Evolutionary conservation across 2,888 invertebrate species (phyloP), one percentile per base, ranked within the genome.

Genomic region (Girardia tigrina): DNA sequence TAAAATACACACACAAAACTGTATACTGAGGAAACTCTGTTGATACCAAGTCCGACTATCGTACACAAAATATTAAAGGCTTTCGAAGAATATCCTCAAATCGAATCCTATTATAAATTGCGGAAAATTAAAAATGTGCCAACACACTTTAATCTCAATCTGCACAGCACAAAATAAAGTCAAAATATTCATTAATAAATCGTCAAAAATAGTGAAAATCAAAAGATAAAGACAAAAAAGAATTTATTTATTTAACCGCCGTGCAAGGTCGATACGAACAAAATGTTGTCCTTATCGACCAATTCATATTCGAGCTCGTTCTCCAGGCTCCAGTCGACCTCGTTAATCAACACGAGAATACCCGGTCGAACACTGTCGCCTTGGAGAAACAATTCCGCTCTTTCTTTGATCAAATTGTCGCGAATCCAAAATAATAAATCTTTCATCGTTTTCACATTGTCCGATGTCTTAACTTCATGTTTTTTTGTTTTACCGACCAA

Each of bases 271-370:
- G 86, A 86, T 77, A 86, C 86, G 78, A 86, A 86, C 0, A 84
- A 80, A 71, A 86, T 82, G 70, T 79, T 81, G 80, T 86, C 86
- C 36, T 81, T 81, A 26, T 82, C 79, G 78, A 83, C 80, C 23
- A 86, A 78, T 75, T 81, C 79, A 80, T 86, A 86, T 26, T 85
- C 83, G 77, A 84, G 78, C 79, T 85, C 83, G n/a, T 86, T 86
- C 82, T 84, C 56, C 20, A 97, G 85, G 84, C 97, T 94, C 95
- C 95, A 97, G 82, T 97, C 97, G 0, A 90, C 88, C 80, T 97
- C 94, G 82, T 97, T 97, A 8, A 97, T 88, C 0, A 97, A 85
- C 0, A 97, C 94, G 72, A 97, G 85, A 78, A 97, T 95, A 0
- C 95, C 95, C 0, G 94, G 94, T 72, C 94, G 85, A 82, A 87